Conservation (phyloP, 2,797 vertebrate species). For the Sandelia bainsii region DNA sequence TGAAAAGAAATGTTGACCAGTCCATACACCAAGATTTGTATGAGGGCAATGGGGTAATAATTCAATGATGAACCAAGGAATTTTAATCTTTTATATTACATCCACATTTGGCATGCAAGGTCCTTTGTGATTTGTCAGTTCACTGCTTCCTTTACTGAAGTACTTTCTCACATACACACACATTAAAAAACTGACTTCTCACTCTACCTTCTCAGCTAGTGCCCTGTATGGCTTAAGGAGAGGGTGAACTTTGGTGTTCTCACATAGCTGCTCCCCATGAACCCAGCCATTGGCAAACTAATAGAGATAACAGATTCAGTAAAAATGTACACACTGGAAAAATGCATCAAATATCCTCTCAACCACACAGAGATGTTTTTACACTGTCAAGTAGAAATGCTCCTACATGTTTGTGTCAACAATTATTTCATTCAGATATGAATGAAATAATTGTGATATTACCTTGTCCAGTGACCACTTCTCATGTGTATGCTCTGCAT, state of each 20-base stretch:
- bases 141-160: constrained; percentile 22
- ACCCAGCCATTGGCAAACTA: constrained; percentile 96
- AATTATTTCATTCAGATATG: background rate
- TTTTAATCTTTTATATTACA: constrained; percentile 57
- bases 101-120: constrained; percentile 35
- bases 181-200: constrained; percentile 17
- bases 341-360: constrained; percentile 24
- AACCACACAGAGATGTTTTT: constrained; percentile 32
- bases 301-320: constrained; percentile 47
- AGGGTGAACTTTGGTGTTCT: constrained; percentile 93
- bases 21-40: background rate
- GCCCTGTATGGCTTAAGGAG: constrained; percentile 96
- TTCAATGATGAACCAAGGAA: constrained; percentile 15
- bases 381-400: constrained; percentile 1
- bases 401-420: no score
- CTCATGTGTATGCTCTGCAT: constrained; percentile 95
- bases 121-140: constrained; percentile 38
- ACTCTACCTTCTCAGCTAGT: constrained; percentile 92
- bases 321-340: constrained; percentile 8
- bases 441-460: constrained; percentile 56
- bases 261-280: constrained; percentile 93
- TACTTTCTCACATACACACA: background rate
- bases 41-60: constrained; percentile 7
- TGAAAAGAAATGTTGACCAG: constrained; percentile 12
- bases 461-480: constrained; percentile 99